phyloP scores from a whole-genome alignment of 1,140 invertebrate species.

The Leptonema lineaticorne region DNA sequence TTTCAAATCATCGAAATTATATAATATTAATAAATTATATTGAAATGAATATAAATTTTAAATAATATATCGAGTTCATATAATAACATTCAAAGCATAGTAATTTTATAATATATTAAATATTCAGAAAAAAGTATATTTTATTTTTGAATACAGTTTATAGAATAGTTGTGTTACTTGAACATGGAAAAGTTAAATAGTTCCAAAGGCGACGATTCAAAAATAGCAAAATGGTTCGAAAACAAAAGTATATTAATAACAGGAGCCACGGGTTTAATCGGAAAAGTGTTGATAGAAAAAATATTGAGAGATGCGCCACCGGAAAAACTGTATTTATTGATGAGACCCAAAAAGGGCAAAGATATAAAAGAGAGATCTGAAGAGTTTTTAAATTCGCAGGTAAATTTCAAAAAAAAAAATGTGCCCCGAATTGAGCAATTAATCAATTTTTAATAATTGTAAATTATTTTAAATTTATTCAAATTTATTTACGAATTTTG shows the following conservation, averaged over 20 bases:
- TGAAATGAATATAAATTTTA: no score
- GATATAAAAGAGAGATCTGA: conserved; percentile 65
- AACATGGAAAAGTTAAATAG: no score
- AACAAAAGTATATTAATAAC: conserved; percentile 50
- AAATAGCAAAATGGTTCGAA: conserved; percentile 45
- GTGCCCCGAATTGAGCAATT: not conserved
- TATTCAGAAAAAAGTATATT: not conserved
- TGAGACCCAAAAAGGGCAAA: conserved; percentile 78
- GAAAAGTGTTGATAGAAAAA: conserved; percentile 86
- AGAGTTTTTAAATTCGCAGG: conserved; percentile 62
- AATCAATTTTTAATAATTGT: not conserved
- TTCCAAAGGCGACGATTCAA: conserved; percentile 4
- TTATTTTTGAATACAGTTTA: not conserved
- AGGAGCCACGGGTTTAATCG: conserved; percentile 77
- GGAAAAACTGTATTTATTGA: conserved; percentile 74
- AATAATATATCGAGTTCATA: no score
- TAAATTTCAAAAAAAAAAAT: conserved; percentile 26
- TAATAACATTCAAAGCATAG: no score
- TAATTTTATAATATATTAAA: not conserved
- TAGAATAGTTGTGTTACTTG: not conserved
- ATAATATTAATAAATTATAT: no score
- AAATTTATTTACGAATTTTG: not conserved
- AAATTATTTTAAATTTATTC: not conserved
- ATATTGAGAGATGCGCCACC: conserved; percentile 73
- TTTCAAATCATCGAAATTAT: no score